phyloP scores from a whole-genome alignment of 37 sponge, comb jelly and placozoan genomes.

The Ephydatia muelleri region DNA sequence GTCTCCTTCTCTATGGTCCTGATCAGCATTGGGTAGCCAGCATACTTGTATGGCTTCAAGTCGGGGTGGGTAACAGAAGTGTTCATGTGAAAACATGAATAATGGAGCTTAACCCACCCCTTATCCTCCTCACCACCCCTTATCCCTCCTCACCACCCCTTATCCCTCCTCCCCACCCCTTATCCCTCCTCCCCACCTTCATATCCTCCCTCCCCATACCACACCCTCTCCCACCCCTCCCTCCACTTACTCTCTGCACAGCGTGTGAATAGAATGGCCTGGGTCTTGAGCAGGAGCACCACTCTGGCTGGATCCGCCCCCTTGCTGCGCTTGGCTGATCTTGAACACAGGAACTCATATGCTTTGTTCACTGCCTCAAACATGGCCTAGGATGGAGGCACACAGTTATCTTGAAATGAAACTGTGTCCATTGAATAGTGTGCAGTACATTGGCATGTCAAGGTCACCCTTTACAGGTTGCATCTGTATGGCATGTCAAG shows the following conservation, averaged over 20 bases:
- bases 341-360: conserved; percentile 98
- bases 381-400: too few species aligned
- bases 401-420: background rate
- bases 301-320: conserved; percentile 92
- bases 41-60: conserved; percentile 94
- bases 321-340: conserved; percentile 59
- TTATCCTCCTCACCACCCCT: too few species aligned
- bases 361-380: conserved; percentile 98
- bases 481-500: too few species aligned
- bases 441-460: too few species aligned
- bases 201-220: background rate
- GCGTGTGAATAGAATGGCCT: conserved; percentile 93
- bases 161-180: too few species aligned
- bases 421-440: background rate
- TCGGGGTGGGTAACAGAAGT: conserved; percentile 19
- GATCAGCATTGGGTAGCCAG: conserved; percentile 99
- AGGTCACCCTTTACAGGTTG: too few species aligned
- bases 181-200: too few species aligned
- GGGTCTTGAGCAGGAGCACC: conserved; percentile 92
- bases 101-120: too few species aligned
- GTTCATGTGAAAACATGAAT: too few species aligned
- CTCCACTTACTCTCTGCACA: conserved; percentile 71
- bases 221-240: background rate
- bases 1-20: conserved; percentile 94
- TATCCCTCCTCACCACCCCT: too few species aligned